Percentiles rank a stretch among this genome's conserved stretches.
Conservation (phyloP, 2,797 vertebrate species). For the Pelochelys cantorii region DNA sequence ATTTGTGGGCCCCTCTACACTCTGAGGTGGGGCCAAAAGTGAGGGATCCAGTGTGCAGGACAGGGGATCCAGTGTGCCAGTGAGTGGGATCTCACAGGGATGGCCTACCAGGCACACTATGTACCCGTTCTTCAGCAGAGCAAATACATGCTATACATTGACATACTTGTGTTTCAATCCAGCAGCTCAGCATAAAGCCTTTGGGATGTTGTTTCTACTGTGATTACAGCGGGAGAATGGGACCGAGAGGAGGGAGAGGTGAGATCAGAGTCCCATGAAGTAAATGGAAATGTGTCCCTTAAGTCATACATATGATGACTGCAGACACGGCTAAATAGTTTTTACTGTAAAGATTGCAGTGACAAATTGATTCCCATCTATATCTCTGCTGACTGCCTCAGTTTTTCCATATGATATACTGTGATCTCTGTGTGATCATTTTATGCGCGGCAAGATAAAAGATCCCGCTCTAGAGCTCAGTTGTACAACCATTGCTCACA, state of each 20-base stretch:
- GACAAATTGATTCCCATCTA: conserved; percentile 42
- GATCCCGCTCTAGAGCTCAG: conserved; percentile 10
- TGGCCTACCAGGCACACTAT: not conserved
- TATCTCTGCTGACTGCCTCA: not conserved
- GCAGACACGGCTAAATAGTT: conserved; percentile 19
- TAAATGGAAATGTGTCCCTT: conserved; percentile 28
- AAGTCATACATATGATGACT: not conserved
- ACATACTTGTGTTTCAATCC: conserved; percentile 40
- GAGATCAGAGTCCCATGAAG: not conserved
- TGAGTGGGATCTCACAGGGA: not conserved
- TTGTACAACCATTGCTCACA: conserved; percentile 30
- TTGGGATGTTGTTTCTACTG: conserved; percentile 46
- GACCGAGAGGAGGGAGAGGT: not conserved
- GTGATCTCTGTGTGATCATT: not conserved
- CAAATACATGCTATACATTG: not conserved
- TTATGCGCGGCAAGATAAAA: conserved; percentile 35
- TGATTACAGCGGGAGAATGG: conserved; percentile 45
- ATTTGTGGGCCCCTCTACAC: too few species aligned
- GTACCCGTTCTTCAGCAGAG: accelerated
- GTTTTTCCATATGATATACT: not conserved
- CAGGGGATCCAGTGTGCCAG: too few species aligned
- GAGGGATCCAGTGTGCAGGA: too few species aligned
- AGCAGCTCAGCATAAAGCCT: conserved; percentile 56
- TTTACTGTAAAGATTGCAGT: not conserved
- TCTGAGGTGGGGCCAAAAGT: too few species aligned